Evolutionary conservation across 2,888 invertebrate genomes (phyloP), one percentile per base, ranked within the genome.

Genomic region (Melinaea marsaeus): DNA sequence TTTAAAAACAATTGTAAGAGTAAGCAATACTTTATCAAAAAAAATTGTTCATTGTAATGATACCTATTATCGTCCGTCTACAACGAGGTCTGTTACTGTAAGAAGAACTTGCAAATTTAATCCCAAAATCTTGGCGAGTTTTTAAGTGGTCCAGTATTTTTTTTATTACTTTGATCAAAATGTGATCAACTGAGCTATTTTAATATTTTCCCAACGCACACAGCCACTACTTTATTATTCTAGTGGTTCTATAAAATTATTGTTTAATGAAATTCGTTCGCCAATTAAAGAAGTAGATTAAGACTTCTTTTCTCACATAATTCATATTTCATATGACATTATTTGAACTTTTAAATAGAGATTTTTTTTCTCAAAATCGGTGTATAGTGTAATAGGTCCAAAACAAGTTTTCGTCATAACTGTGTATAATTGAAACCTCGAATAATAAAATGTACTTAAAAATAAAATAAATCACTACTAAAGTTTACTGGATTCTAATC

Each of bases 111-210:
- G 75, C 75, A 80, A 80, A 79, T 80, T 77, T 80, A 79, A 82
- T 80, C 79, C 76, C 75, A 78, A 73, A 74, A 70, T 74, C 68
- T 51, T 57, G 35, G 64, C 56, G 63, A 74, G 71, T 72, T 74
- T 60, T 60, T 71, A 72, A 77, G 73, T 72, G 74, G 70, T 66
- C 61, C 51, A 69, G 64, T 64, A 71, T 70, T 68, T 66, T 63
- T 71, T 77, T 74, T 72, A 77, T 79, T 75, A 73, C 79, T 77
- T 78, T 79, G 79, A 77, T 76, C 81, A 76, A 22, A 22, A 22
- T 22, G 22, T 22, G 22, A 76, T 79, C 78, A 71, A 72, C 67
- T 73, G 69, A 74, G 74, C 72, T 75, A 69, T 64, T 63, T 60
- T 33, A 60, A 61, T 61, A 42, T 47, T 35, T 45, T 55, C 46